Conservation (phyloP, 2,888 invertebrate species). For the Plutella xylostella region DNA sequence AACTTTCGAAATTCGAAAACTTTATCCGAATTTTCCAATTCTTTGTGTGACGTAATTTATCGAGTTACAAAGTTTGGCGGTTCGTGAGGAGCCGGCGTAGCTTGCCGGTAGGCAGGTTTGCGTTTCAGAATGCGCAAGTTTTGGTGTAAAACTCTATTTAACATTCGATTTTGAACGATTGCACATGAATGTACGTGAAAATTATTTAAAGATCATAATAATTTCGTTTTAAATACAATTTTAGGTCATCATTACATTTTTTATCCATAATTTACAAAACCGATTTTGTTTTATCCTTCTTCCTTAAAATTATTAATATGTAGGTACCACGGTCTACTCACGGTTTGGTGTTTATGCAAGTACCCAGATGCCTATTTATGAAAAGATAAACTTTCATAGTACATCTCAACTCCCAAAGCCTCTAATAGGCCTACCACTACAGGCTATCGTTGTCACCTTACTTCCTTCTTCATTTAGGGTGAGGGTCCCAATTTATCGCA, state of each 20-base stretch:
- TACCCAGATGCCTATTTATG: too few relatives aligned
- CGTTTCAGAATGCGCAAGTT: conserved; percentile 37
- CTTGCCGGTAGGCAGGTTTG: conserved; percentile 18
- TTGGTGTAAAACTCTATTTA: conserved; percentile 40
- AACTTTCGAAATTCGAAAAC: conserved; percentile 21
- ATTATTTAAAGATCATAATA: neutral
- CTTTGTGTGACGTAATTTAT: conserved; percentile 37
- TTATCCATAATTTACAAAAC: too few relatives aligned
- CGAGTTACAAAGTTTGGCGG: conserved; percentile 26
- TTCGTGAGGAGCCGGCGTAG: conserved; percentile 39
- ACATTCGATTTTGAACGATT: conserved; percentile 7
- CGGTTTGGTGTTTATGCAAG: too few relatives aligned
- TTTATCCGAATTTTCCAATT: conserved; percentile 19
- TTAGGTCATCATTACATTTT: too few relatives aligned
- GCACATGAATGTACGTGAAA: neutral
- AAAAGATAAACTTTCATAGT: too few relatives aligned
- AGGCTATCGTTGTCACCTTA: too few relatives aligned
- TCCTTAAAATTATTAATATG: too few relatives aligned
- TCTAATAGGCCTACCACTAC: too few relatives aligned
- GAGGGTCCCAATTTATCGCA: conserved; percentile 10
- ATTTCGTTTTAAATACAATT: neutral
- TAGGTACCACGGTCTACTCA: too few relatives aligned
- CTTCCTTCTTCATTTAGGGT: too few relatives aligned
- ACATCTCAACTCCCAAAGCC: too few relatives aligned
- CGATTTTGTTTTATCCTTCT: too few relatives aligned